phyloP scores from a whole-genome alignment of 2,888 invertebrate species.

The Electrophaes corylata region DNA sequence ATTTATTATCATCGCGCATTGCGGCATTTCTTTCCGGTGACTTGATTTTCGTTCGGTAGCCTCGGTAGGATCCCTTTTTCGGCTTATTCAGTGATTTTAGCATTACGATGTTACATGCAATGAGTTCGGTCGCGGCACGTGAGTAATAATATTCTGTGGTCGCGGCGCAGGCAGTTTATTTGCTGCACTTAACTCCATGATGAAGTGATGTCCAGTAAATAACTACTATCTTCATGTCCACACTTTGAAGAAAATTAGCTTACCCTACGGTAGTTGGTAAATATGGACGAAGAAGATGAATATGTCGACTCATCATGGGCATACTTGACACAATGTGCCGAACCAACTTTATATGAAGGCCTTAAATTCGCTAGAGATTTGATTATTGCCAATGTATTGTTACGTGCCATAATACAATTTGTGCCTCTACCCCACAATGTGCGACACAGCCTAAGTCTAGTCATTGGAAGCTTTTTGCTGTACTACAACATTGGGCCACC shows the following conservation, averaged over 20 bases:
- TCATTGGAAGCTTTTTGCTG: constrained; percentile 73
- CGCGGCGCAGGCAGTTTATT: too few species aligned
- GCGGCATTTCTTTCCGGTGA: too few species aligned
- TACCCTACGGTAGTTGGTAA: background rate
- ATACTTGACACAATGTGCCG: constrained; percentile 70
- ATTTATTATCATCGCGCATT: too few species aligned
- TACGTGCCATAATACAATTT: constrained; percentile 71
- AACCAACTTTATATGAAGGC: constrained; percentile 77
- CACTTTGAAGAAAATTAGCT: background rate
- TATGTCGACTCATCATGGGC: constrained; percentile 68
- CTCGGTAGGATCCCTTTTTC: too few species aligned
- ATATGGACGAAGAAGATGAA: constrained; percentile 73
- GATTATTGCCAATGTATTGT: constrained; percentile 70
- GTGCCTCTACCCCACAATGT: constrained; percentile 71
- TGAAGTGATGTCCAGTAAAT: background rate
- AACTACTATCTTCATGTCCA: background rate
- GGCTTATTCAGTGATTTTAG: too few species aligned
- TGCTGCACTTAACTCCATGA: background rate
- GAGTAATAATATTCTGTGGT: too few species aligned
- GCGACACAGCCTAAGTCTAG: constrained; percentile 72
- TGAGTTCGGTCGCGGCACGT: too few species aligned
- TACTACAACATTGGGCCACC: constrained; percentile 72
- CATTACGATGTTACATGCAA: too few species aligned
- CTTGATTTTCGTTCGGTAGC: too few species aligned
- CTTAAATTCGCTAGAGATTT: constrained; percentile 79